Base-by-base conservation (phyloP, 2,888 invertebrate genomes). In the Cosmorhoe ocellata region DNA sequence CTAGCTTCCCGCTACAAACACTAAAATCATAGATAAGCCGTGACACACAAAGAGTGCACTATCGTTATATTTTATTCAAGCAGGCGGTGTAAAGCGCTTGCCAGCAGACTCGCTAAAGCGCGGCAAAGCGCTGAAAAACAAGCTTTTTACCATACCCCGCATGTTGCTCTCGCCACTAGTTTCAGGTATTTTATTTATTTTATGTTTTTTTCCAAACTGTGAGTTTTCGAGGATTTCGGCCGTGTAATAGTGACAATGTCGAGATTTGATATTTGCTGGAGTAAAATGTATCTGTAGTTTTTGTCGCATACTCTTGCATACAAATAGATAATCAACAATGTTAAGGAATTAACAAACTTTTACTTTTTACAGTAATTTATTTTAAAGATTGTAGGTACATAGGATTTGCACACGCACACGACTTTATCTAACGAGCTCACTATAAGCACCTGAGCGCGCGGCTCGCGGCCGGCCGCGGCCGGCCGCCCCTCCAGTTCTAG, bases 11-110 rank as follows among this genome's bases (percentile, higher is more conserved):
- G 18, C 38, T 50, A 40, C 43, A 42, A 53, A 41, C 51, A 46
- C 55, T 53, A 54, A 54, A 52, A 44, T 57, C 70, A 67, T 64
- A 68, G 66, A 63, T 64, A 59, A 54, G 57, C 54, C 58, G n/a
- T n/a, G n/a, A 60, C 60, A 58, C 63, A 40, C 39, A 49, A 56
- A n/a, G 57, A 49, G 51, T 56, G 63, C 69, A 67, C 71, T 69
- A 66, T 61, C 66, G 64, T 58, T 60, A 70, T 79, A 69, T 75
- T 66, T 79, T 76, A 79, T 79, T 76, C 74, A 77, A 62, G 59
- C 55, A 52, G 56, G 52, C 63, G 61, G 64, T 62, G 66, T 67
- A 69, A 70, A 73, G 67, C 69, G 59, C 57, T 62, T 64, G 59
- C 49, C 38, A 45, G 61, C 57, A 63, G 69, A 67, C 66, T 67